Percentiles rank a stretch among this genome's conserved stretches.
phyloP scores from a whole-genome alignment of 2,888 invertebrate genomes.

The Crocallis elinguaria region DNA sequence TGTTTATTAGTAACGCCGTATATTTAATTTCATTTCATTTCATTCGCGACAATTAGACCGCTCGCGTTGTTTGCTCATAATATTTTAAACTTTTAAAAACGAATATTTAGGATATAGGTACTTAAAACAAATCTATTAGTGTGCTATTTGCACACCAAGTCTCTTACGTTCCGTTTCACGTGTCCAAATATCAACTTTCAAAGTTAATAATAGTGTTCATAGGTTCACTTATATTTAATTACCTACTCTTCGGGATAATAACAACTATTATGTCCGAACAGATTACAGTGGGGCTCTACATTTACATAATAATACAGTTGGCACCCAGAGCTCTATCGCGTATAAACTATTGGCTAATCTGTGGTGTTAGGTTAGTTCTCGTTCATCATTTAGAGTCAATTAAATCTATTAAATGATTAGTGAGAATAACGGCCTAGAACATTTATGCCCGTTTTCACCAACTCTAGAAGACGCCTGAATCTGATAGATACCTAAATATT shows the following conservation, averaged over 20 bases:
- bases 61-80: no score
- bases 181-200: conserved; percentile 7
- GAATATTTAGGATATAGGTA: no score
- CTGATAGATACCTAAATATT: no score
- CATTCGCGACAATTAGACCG: no score
- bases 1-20: no score
- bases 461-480: no score
- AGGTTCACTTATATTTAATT: conserved; percentile 11
- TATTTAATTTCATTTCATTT: no score
- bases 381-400: background rate
- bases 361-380: background rate
- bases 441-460: no score
- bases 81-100: no score
- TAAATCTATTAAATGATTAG: no score
- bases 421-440: no score
- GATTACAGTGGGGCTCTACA: conserved; percentile 11
- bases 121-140: no score
- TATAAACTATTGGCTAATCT: background rate
- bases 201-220: conserved; percentile 17
- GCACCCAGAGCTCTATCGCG: conserved; percentile 1
- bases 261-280: conserved; percentile 16
- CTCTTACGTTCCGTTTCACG: conserved; percentile 2
- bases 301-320: conserved; percentile 22
- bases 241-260: conserved; percentile 17
- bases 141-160: background rate